Percentiles rank a stretch among this genome's conserved stretches.
phyloP scores from a whole-genome alignment of 2,113 vertebrate genomes.

The Parus major region DNA sequence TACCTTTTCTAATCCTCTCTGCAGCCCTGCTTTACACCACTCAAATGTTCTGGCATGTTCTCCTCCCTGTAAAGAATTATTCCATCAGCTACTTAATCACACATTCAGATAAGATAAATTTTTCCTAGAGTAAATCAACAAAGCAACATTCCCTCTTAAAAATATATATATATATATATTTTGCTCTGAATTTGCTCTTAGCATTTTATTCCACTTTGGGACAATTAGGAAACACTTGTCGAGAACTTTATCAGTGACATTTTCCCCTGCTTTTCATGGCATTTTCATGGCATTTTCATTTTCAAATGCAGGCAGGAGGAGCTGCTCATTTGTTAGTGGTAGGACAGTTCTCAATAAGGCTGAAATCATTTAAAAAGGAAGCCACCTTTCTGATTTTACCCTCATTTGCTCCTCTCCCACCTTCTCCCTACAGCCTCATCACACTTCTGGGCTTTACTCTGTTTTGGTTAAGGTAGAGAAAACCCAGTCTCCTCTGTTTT shows the following conservation, averaged over 20 bases:
- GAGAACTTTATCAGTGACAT: not conserved
- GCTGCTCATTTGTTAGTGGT: not conserved
- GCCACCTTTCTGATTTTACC: not conserved
- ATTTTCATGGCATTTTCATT: no score
- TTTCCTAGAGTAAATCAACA: not conserved
- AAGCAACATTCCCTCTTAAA: not conserved
- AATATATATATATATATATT: not conserved
- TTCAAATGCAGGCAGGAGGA: not conserved
- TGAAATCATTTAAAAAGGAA: not conserved
- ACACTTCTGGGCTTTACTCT: not conserved
- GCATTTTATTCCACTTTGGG: not conserved
- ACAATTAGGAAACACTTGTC: not conserved
- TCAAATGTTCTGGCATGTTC: not conserved
- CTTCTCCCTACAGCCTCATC: not conserved
- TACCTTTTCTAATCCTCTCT: not conserved
- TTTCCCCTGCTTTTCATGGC: not conserved
- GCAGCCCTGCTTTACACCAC: not conserved
- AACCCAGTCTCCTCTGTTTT: not conserved
- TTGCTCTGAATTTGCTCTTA: not conserved
- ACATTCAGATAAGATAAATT: not conserved
- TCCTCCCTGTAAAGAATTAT: not conserved
- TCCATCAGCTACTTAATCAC: constrained; percentile 6
- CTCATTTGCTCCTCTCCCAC: not conserved
- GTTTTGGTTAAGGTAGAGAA: not conserved
- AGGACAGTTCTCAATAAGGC: not conserved